These are phyloP conservation scores for Hesperophylax magnus DNA, from an alignment of 1,140 invertebrate genomes.

Conservation along the genomic window DNA sequence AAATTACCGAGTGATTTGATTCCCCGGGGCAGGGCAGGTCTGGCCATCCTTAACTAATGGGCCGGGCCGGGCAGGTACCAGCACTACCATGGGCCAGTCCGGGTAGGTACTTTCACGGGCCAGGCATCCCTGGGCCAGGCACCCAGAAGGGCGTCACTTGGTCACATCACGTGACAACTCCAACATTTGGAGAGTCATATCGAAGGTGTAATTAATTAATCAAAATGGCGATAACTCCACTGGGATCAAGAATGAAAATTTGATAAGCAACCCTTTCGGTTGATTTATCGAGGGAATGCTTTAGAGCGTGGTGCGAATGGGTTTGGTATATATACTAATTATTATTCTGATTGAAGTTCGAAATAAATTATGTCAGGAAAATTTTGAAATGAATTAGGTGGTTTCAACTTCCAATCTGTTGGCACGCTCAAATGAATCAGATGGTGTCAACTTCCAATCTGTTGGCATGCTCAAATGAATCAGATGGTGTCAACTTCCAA, in stretches of 20 bases:
- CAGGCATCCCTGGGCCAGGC: too few species aligned
- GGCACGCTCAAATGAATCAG: background rate
- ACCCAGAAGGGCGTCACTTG: slow-evolving; percentile 48
- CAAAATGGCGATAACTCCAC: slow-evolving; percentile 52
- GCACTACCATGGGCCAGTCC: too few species aligned
- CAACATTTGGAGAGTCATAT: slow-evolving; percentile 44
- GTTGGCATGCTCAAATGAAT: too few species aligned
- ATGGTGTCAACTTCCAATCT: too few species aligned
- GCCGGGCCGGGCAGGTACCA: background rate
- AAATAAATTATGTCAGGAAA: background rate
- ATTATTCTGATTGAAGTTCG: slow-evolving; percentile 5
- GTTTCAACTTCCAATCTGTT: too few species aligned
- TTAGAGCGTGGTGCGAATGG: slow-evolving; percentile 14
- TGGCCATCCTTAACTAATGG: slow-evolving; percentile 38
- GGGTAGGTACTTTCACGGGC: too few species aligned
- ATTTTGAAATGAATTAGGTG: background rate
- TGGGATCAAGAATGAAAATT: slow-evolving; percentile 42
- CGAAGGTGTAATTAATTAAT: slow-evolving; percentile 58
- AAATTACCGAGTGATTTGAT: slow-evolving; percentile 58
- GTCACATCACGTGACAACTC: slow-evolving; percentile 49
- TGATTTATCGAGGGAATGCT: slow-evolving; percentile 49
- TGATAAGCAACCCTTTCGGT: slow-evolving; percentile 40
- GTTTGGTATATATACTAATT: slow-evolving; percentile 2
- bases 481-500: too few species aligned
- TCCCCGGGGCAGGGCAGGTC: slow-evolving; percentile 48